Base-by-base conservation (phyloP, 2,113 vertebrate genomes). In the Myxocyprinus asiaticus region DNA sequence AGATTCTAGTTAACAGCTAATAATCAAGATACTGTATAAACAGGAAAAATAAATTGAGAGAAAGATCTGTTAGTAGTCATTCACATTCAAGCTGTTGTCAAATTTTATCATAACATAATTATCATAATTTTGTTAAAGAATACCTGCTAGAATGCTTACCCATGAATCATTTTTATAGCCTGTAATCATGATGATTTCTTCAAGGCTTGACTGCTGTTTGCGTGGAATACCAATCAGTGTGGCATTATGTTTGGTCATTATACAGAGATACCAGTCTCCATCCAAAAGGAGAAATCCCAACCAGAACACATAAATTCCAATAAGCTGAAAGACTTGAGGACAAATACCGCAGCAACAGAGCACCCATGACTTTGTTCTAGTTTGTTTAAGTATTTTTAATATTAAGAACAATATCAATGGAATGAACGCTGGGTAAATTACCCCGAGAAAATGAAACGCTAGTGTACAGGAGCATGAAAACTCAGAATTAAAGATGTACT, bases 241-340 rank as follows among this genome's bases (percentile, higher is more conserved):
- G 3, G 43, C 47, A 44, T 63, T 70, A 7, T 0, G 0, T 62
- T 71, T 71, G 44, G 44, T 62, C 4, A 0, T 5, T 0, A 76
- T 0, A 58, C 80, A 84, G 4, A 84, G 15, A 68, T 77, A 84
- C 50, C 77, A 62, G 62, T 82, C 80, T 6, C 77, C 80, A 0
- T 84, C 83, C 1, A 84, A 7, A 14, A 84, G 45, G 2, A 78
- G 47, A 1, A 71, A 72, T 64, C 68, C 83, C 0, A 7, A 1
- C 80, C 80, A 84, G n/a, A 84, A 50, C 1, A 71, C 4, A 48
- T 0, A 0, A 8, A 61, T 62, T 62, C 55, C 71, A 48, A 74
- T 0, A 45, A 74, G 10, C 43, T 74, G 71, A 6, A 74, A 12
- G 3, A 74, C 0, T 6, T 61, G 44, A 47, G n/a, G n/a, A 5